Conservation (phyloP, 2,797 vertebrate genomes). For the Scarus forsteni region DNA sequence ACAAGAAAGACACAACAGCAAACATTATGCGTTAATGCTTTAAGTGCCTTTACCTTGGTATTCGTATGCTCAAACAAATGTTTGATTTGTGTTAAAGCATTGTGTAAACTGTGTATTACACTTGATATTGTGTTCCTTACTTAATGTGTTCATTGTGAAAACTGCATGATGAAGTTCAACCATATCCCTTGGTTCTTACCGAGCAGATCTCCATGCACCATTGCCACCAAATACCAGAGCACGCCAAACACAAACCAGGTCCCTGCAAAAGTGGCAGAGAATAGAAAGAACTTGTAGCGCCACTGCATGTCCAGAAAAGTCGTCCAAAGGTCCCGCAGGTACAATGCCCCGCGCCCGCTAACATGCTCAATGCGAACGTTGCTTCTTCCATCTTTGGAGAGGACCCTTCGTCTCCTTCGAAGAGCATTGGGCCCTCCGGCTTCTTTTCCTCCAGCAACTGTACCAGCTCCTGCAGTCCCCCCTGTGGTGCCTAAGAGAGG, state of each 20-base stretch:
- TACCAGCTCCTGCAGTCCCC: constrained; percentile 31
- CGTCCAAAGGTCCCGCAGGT: constrained; percentile 95
- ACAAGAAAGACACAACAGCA: too few relatives aligned
- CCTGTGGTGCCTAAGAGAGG: constrained; percentile 76
- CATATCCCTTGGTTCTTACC: constrained; percentile 66
- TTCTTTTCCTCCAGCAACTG: constrained; percentile 34
- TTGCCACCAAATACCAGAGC: constrained; percentile 86
- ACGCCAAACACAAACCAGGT: constrained; percentile 87
- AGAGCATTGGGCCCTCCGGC: constrained; percentile 54
- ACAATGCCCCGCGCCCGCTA: constrained; percentile 88
- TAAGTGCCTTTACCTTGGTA: too few relatives aligned
- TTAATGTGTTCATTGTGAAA: background rate
- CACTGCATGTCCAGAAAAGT: constrained; percentile 89
- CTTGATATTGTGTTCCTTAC: too few relatives aligned
- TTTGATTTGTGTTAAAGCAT: too few relatives aligned
- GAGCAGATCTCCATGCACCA: constrained; percentile 84
- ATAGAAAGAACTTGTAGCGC: constrained; percentile 88
- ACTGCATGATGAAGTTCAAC: background rate
- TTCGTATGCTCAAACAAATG: too few relatives aligned
- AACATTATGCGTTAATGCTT: too few relatives aligned
- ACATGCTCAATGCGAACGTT: constrained; percentile 97
- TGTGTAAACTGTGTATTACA: too few relatives aligned
- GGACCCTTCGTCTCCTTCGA: constrained; percentile 79
- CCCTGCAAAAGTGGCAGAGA: constrained; percentile 85
- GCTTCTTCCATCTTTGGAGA: constrained; percentile 96